Base-by-base conservation (phyloP, 2,888 invertebrate species). In the Mimachlamys varia region DNA sequence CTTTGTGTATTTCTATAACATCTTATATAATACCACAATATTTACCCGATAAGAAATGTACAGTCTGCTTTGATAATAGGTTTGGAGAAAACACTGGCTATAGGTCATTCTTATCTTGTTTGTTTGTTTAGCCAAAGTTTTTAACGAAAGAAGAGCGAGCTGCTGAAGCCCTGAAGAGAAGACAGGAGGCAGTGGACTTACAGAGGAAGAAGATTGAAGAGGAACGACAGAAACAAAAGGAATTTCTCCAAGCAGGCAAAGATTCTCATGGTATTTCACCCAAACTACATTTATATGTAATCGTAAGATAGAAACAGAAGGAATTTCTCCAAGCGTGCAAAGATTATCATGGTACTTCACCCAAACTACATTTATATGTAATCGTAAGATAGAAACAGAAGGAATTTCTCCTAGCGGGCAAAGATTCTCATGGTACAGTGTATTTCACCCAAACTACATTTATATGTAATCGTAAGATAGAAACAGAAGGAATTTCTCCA, bases 61-160 rank as follows among this genome's bases (percentile, higher is more conserved):
- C n/a, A n/a, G n/a, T n/a, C n/a, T n/a, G n/a, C n/a, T n/a, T n/a
- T n/a, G n/a, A n/a, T n/a, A n/a, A n/a, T n/a, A n/a, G n/a, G n/a
- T n/a, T n/a, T n/a, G n/a, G n/a, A n/a, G n/a, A n/a, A n/a, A n/a
- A n/a, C n/a, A n/a, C n/a, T n/a, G n/a, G n/a, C n/a, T n/a, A n/a
- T n/a, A n/a, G n/a, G n/a, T n/a, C n/a, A n/a, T 53, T 53, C 3
- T 19, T 17, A 10, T 19, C 53, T n/a, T 53, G 53, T 53, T 58
- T 58, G 4, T 12, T 7, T 27, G 27, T 92, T 50, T 93, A 98
- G 97, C 99, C 99, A 0, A 99, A 99, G 53, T 99, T 99, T 96
- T 97, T 99, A 62, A 98, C 99, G 0, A 99, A 99, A 97, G 99
- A 99, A 96, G 99, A 99, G 96, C 97, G 99, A 95, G 98, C 98